Percentiles rank a stretch among this genome's conserved stretches.
These are phyloP conservation scores for Argyrosomus regius DNA, from an alignment of 2,797 vertebrate species.

Conservation along the genomic window DNA sequence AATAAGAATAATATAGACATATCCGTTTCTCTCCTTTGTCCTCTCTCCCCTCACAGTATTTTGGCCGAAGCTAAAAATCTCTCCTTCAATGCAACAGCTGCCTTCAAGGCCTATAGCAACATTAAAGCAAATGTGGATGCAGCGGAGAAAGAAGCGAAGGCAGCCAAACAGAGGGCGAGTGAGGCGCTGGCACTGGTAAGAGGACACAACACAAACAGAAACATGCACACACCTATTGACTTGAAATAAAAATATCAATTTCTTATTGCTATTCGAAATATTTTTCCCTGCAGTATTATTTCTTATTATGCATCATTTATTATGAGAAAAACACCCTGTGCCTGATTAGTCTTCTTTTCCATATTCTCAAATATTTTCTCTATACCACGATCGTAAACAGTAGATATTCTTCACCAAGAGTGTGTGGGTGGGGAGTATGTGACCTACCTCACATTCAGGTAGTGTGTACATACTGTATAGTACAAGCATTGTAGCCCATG, in stretches of 20 bases:
- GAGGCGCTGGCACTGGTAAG: conserved; percentile 92
- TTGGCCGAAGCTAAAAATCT: conserved; percentile 96
- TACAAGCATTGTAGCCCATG: too few species aligned
- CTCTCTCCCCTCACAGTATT: conserved; percentile 85
- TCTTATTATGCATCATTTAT: too few species aligned
- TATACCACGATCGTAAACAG: neutral
- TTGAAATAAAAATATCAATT: neutral
- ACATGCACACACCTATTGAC: neutral
- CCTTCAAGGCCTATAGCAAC: conserved; percentile 96
- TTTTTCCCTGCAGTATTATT: too few species aligned
- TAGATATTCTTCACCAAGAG: neutral
- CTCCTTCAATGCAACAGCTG: conserved; percentile 97
- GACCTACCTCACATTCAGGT: too few species aligned
- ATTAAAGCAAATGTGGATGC: conserved; percentile 93
- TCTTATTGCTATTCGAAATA: neutral
- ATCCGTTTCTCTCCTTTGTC: neutral
- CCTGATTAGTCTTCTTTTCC: too few species aligned
- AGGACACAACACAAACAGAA: conserved; percentile 27
- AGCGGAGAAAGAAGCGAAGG: conserved; percentile 92
- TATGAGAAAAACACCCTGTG: too few species aligned
- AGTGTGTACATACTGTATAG: too few species aligned
- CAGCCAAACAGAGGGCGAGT: conserved; percentile 88
- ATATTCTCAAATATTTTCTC: too few species aligned
- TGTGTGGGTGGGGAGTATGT: too few species aligned
- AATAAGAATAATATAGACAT: neutral